A percentile compares a stretch with the other conserved stretches of the same genome.
Evolutionary conservation across 2,113 vertebrate genomes (phyloP).

Genomic region (Guaruba guarouba): DNA sequence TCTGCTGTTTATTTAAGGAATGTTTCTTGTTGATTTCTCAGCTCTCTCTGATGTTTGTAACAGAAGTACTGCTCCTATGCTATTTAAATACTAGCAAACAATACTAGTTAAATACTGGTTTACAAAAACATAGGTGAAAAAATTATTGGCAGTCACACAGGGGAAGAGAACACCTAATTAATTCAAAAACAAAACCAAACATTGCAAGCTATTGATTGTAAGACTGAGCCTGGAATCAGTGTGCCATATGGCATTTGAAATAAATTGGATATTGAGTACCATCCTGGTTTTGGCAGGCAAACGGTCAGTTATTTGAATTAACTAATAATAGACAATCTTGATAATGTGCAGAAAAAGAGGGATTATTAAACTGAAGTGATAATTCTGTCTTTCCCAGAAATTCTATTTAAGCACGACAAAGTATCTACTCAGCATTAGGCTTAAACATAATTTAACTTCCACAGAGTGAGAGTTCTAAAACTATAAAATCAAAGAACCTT

Average conservation of each 20-base stretch:
- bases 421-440: neutral
- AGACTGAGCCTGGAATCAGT: neutral
- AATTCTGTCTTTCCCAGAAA: neutral
- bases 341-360: neutral
- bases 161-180: neutral
- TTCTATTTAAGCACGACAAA: neutral
- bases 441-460: neutral
- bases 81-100: neutral
- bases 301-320: conserved; percentile 1
- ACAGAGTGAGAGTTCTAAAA: neutral
- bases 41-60: neutral
- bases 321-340: neutral
- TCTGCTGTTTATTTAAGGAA: neutral
- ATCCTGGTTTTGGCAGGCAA: conserved; percentile 13
- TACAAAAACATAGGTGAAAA: neutral
- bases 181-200: conserved; percentile 36
- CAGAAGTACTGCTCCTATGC: neutral
- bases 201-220: neutral
- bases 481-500: neutral
- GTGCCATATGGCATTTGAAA: neutral
- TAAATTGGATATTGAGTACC: conserved; percentile 22
- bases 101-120: neutral
- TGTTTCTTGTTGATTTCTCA: neutral
- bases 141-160: neutral
- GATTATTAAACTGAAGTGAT: neutral